Percentiles rank a stretch among this genome's conserved stretches.
Evolutionary conservation across 2,797 vertebrate genomes (phyloP).

Genomic region (Channallabes apus): DNA sequence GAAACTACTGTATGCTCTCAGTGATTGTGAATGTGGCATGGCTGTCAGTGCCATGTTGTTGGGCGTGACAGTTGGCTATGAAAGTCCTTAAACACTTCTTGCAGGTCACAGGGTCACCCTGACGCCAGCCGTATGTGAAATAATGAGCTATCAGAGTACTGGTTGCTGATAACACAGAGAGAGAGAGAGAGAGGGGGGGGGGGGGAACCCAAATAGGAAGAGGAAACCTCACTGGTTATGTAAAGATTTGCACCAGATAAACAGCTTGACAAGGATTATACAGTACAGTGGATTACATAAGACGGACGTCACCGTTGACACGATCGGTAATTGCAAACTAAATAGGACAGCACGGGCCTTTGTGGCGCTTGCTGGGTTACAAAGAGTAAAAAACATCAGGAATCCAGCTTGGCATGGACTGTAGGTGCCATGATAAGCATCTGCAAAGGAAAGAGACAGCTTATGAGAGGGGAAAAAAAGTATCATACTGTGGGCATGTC

Average conservation of each 20-base stretch:
- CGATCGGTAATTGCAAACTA: not conserved
- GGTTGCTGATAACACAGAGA: constrained; percentile 69
- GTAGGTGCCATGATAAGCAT: constrained; percentile 27
- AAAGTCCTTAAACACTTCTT: not conserved
- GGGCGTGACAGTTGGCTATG: not conserved
- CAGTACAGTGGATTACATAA: not conserved
- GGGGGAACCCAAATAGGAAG: not conserved
- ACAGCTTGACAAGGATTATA: not conserved
- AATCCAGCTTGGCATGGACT: constrained; percentile 25
- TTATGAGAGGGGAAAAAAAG: not conserved
- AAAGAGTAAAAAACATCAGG: constrained; percentile 12
- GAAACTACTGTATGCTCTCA: not conserved
- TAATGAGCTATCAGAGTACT: constrained; percentile 64
- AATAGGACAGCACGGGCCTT: constrained; percentile 2
- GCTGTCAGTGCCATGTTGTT: not conserved
- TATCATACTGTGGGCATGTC: constrained; percentile 8
- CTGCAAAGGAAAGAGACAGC: constrained; percentile 4
- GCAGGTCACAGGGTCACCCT: constrained; percentile 40
- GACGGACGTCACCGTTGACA: not conserved
- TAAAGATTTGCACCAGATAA: constrained; percentile 23
- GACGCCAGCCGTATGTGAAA: constrained; percentile 66
- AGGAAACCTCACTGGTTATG: constrained; percentile 23
- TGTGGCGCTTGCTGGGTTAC: constrained; percentile 3
- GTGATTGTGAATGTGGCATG: not conserved
- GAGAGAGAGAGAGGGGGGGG: not conserved